Evolutionary conservation across 2,888 invertebrate genomes (phyloP).

Genomic region (Eupithecia inturbata): DNA sequence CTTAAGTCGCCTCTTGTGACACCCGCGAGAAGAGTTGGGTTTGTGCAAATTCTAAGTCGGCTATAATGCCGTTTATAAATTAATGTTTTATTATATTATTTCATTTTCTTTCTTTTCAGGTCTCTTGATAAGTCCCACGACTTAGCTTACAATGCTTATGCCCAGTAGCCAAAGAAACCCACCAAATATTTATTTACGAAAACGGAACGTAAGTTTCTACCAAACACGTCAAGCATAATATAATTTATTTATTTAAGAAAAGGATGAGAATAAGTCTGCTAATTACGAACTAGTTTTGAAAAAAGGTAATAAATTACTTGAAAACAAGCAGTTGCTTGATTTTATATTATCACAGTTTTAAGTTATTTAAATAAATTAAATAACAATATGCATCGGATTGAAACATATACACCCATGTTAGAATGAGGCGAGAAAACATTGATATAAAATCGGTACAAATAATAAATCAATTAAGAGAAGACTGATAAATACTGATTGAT

Average conservation of each 20-base stretch:
- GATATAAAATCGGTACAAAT: conserved; percentile 18
- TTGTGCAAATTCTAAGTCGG: background rate
- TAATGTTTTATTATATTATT: background rate
- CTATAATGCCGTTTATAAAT: too few species aligned
- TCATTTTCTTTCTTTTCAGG: conserved; percentile 59
- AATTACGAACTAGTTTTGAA: conserved; percentile 25
- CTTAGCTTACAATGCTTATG: conserved; percentile 86
- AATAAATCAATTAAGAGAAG: background rate
- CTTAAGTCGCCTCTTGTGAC: background rate
- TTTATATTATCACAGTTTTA: background rate
- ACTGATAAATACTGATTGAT: conserved; percentile 13
- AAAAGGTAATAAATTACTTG: background rate
- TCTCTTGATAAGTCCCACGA: conserved; percentile 81
- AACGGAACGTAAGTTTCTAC: conserved; percentile 47
- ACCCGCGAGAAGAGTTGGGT: background rate
- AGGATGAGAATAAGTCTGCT: conserved; percentile 34
- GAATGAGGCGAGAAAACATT: conserved; percentile 19
- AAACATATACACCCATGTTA: conserved; percentile 12
- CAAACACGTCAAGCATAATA: conserved; percentile 40
- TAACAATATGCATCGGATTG: conserved; percentile 14
- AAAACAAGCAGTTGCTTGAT: background rate
- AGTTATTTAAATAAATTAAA: background rate
- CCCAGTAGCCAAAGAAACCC: conserved; percentile 67
- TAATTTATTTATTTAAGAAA: conserved; percentile 41
- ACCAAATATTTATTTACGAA: conserved; percentile 53